phyloP scores from a whole-genome alignment of 2,888 invertebrate genomes.

The Girardia tigrina region DNA sequence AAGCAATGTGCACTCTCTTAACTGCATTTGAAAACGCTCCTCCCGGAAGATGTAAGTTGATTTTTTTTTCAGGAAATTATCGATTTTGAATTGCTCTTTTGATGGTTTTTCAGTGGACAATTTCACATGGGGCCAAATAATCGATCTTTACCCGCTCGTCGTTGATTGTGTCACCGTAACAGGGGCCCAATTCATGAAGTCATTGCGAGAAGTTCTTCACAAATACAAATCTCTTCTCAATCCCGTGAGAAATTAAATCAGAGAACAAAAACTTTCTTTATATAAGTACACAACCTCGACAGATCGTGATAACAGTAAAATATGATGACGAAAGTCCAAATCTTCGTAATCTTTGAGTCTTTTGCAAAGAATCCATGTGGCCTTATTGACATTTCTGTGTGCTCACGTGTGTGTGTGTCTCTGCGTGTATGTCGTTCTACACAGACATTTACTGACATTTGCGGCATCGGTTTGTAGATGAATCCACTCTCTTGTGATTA shows the following conservation, averaged over 20 bases:
- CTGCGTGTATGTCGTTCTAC: too few relatives aligned
- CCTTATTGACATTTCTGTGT: too few relatives aligned
- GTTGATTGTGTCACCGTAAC: slow-evolving; percentile 66
- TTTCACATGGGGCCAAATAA: slow-evolving; percentile 79
- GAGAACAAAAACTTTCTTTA: too few relatives aligned
- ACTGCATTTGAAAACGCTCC: slow-evolving; percentile 81
- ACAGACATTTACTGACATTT: too few relatives aligned
- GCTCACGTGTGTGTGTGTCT: too few relatives aligned
- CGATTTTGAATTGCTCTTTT: neutral
- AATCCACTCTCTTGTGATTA: too few relatives aligned
- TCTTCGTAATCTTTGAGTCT: too few relatives aligned
- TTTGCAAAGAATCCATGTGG: too few relatives aligned
- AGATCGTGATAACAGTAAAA: too few relatives aligned
- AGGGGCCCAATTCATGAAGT: slow-evolving; percentile 62
- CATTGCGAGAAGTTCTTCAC: slow-evolving; percentile 68
- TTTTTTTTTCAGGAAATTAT: neutral
- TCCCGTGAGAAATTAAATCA: slow-evolving; percentile 3
- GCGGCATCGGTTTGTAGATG: too few relatives aligned
- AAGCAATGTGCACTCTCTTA: slow-evolving; percentile 78
- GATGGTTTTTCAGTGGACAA: slow-evolving; percentile 63
- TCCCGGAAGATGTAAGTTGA: slow-evolving; percentile 61
- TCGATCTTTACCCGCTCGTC: slow-evolving; percentile 73
- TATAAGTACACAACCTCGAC: too few relatives aligned
- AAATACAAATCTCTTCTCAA: slow-evolving; percentile 57
- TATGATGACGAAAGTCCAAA: too few relatives aligned